Evolutionary conservation across 2,888 invertebrate species (phyloP).

Genomic region (Nymphalis urticae): DNA sequence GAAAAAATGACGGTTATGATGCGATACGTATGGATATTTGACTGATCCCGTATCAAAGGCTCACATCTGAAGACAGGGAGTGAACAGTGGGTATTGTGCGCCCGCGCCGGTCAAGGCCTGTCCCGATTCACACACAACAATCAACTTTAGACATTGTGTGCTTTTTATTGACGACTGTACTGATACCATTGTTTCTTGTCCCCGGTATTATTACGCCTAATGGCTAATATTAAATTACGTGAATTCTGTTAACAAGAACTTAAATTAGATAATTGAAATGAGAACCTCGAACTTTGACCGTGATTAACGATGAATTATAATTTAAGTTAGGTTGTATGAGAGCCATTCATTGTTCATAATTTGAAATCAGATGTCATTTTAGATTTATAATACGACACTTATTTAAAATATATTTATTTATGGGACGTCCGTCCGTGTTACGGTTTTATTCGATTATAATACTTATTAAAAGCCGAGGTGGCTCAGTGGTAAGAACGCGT

Average conservation of each 20-base stretch:
- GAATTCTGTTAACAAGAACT: slow-evolving; percentile 23
- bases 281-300: slow-evolving; percentile 33
- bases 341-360: background rate
- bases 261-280: slow-evolving; percentile 29
- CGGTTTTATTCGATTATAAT: no score
- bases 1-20: background rate
- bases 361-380: background rate
- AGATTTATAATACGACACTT: background rate
- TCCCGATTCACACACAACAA: slow-evolving; percentile 59
- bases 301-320: slow-evolving; percentile 22
- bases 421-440: no score
- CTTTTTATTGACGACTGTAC: slow-evolving; percentile 37
- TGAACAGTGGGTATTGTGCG: slow-evolving; percentile 5
- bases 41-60: slow-evolving; percentile 1
- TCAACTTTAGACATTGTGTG: slow-evolving; percentile 40
- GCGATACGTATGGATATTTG: background rate
- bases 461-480: no score
- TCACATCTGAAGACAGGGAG: slow-evolving; percentile 6
- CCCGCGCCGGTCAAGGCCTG: slow-evolving; percentile 56
- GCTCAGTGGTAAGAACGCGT: no score
- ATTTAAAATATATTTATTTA: background rate
- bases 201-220: slow-evolving; percentile 21
- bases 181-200: slow-evolving; percentile 39
- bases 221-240: slow-evolving; percentile 32
- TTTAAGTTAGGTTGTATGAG: background rate